Evolutionary conservation across 1,140 invertebrate genomes (phyloP).

Genomic region (Drosophila azteca): DNA sequence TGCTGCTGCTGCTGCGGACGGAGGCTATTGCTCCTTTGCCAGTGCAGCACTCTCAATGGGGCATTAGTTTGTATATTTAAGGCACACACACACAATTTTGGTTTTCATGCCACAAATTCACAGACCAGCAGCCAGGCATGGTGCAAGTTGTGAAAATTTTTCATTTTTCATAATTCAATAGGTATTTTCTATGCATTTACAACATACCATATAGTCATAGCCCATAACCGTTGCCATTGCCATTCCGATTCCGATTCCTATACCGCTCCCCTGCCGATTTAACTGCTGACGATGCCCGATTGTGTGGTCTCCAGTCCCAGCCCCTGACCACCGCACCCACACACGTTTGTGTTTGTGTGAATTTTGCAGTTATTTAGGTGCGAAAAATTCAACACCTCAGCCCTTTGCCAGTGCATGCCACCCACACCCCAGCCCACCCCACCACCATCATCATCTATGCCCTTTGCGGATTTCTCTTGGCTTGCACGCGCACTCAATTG

Average conservation of each 20-base stretch:
- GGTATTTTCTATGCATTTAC: conserved; percentile 46
- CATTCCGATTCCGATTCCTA: conserved; percentile 27
- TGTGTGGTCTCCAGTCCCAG: conserved; percentile 3
- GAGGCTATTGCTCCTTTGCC: conserved; percentile 60
- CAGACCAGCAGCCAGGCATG: conserved; percentile 2
- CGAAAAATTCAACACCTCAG: conserved; percentile 42
- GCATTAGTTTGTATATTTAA: conserved; percentile 31
- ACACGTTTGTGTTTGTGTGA: conserved; percentile 9
- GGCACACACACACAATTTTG: neutral
- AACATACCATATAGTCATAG: no score
- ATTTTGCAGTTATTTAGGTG: conserved; percentile 70
- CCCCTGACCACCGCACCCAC: neutral
- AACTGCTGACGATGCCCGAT: conserved; percentile 49
- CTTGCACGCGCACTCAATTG: conserved; percentile 70
- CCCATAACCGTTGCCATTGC: neutral
- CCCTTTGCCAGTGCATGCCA: neutral
- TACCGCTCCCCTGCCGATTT: conserved; percentile 43
- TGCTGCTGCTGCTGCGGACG: conserved; percentile 10
- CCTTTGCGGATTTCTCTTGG: conserved; percentile 49
- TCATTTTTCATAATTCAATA: conserved; percentile 72
- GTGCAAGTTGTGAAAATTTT: conserved; percentile 25
- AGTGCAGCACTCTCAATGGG: conserved; percentile 53
- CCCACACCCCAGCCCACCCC: neutral
- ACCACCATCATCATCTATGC: conserved; percentile 17
- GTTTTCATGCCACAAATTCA: conserved; percentile 7